Evolutionary conservation across 2,113 vertebrate genomes (phyloP).

Genomic region (Eulemur rufifrons): DNA sequence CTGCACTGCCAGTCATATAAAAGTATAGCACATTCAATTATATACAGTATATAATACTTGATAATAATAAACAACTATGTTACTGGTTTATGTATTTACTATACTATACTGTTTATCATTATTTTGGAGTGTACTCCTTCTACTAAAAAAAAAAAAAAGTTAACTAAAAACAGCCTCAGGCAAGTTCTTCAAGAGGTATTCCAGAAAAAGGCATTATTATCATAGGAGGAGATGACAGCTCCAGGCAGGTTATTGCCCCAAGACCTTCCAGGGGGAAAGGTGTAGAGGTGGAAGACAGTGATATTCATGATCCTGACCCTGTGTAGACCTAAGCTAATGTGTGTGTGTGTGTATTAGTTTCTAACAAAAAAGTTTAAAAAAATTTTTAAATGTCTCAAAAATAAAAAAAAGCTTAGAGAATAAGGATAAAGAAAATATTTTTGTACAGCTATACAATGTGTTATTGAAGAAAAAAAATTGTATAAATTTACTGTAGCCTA

Average conservation of each 20-base stretch:
- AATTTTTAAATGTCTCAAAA: neutral
- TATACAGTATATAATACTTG: neutral
- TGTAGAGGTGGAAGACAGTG: neutral
- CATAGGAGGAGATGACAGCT: neutral
- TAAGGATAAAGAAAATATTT: neutral
- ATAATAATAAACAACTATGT: neutral
- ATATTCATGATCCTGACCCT: neutral
- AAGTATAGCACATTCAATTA: neutral
- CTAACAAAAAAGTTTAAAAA: neutral
- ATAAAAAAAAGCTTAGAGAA: neutral
- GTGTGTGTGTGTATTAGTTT: neutral
- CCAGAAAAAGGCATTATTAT: neutral
- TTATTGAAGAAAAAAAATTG: neutral
- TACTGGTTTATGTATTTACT: neutral
- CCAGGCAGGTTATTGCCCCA: neutral
- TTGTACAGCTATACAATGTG: neutral
- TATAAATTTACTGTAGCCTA: neutral
- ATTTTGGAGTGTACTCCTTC: neutral
- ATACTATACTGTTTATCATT: neutral
- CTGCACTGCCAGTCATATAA: neutral
- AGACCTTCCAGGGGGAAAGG: neutral
- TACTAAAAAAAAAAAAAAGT: neutral
- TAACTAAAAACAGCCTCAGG: neutral
- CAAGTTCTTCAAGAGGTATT: neutral
- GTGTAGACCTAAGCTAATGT: neutral